Base-by-base conservation (phyloP, 2,797 vertebrate species). In the Selene dorsalis region DNA sequence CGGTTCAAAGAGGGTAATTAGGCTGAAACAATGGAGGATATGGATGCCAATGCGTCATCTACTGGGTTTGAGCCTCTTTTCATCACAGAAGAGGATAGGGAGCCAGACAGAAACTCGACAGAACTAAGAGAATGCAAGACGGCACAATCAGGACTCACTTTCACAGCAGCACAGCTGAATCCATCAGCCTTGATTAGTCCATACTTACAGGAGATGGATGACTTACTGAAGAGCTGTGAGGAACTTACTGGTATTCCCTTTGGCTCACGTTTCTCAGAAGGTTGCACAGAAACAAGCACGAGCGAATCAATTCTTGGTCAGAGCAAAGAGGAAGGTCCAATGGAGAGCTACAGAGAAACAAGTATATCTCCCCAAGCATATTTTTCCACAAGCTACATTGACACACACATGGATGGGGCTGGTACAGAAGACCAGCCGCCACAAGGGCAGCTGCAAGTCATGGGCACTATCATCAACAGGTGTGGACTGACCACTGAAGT, bases 171-270 rank as follows among this genome's bases (percentile, higher is more conserved):
- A 17, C 73, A 45, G 24, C 10, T 80, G 20, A 84, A 80, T 53
- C 79, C 73, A 8, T 63, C 89, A 0, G 9, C 74, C 13, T 92
- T 93, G 6, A 96, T 97, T 52, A 94, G 95, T 73, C 92, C 96
- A 13, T 97, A 96, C 86, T 89, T 97, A 0, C 93, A 95, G 13
- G 95, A 96, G 0, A 96, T 97, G 91, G 94, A 93, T 35, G 89
- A 90, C 0, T 58, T 94, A 5, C 69, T 94, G 59, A 92, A 83
- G 92, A 96, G 90, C 93, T 98, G 91, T 26, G 95, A 90, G 88
- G 91, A 0, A 88, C 94, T 87, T 88, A 82, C 82, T 0, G 88
- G 82, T 9, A 61, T 91, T 57, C 48, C 87, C 1, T 79, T 91
- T 4, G 55, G 73, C 71, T 84, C 89, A 13, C 61, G 39, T 7